Evolutionary conservation across 2,797 vertebrate genomes (phyloP).

Genomic region (Rhynchonycteris naso): DNA sequence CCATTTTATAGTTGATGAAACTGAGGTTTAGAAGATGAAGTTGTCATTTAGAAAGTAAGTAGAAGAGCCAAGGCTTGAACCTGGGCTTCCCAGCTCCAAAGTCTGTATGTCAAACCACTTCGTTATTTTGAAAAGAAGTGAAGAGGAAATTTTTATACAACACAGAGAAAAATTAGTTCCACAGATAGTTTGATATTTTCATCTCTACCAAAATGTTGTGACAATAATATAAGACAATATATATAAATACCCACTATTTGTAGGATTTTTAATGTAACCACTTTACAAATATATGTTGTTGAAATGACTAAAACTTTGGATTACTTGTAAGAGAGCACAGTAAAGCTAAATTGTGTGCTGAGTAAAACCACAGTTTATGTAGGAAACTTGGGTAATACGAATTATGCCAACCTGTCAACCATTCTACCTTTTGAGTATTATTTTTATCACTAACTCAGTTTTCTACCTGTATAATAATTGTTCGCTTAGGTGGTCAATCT

Average conservation of each 20-base stretch:
- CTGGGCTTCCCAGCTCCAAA: neutral
- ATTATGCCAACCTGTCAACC: neutral
- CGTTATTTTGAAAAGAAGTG: neutral
- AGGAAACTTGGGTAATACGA: neutral
- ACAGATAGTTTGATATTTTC: neutral
- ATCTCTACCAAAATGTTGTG: neutral
- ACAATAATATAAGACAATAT: neutral
- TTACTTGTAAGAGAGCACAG: neutral
- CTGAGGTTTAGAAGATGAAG: neutral
- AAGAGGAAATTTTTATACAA: neutral
- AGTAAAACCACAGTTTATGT: neutral
- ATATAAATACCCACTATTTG: neutral
- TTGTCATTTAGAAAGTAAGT: neutral
- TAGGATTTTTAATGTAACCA: neutral
- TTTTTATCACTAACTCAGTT: neutral
- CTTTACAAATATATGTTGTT: neutral
- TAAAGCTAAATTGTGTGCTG: neutral
- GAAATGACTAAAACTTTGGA: conserved; percentile 1
- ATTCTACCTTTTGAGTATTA: neutral
- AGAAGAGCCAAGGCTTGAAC: neutral
- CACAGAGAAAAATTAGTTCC: neutral
- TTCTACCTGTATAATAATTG: neutral
- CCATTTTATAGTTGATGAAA: neutral
- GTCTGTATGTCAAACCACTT: neutral
- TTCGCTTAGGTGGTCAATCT: neutral